Evolutionary conservation across 2,797 vertebrate genomes (phyloP).

Genomic region (Tarsius wallacei): DNA sequence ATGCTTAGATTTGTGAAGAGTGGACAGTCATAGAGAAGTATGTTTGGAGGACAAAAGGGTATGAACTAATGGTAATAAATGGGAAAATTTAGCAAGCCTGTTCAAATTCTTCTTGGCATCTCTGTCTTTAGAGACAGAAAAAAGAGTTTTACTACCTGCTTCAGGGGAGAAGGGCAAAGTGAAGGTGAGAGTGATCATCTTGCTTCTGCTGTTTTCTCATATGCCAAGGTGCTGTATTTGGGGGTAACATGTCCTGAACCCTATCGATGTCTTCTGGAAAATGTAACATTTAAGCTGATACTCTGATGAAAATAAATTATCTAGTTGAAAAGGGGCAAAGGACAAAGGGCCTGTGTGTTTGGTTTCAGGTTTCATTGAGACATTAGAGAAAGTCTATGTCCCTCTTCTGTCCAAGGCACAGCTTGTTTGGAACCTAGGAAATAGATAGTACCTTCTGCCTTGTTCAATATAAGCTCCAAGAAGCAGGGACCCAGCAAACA

Average conservation of each 20-base stretch:
- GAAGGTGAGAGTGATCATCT: neutral
- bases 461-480: neutral
- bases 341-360: neutral
- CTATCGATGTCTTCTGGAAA: neutral
- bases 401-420: neutral
- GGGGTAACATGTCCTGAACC: neutral
- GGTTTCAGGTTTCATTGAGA: conserved; percentile 31
- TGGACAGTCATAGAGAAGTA: neutral
- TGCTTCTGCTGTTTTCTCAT: neutral
- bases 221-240: neutral
- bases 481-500: neutral
- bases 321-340: neutral
- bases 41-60: neutral
- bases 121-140: neutral
- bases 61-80: neutral
- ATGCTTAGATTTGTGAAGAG: neutral
- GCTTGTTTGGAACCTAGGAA: neutral
- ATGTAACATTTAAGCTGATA: neutral
- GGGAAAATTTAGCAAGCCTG: neutral
- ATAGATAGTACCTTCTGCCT: neutral
- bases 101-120: neutral
- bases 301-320: neutral
- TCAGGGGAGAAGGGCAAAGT: neutral
- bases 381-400: conserved; percentile 26
- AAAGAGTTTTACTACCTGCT: neutral